Base-by-base conservation (phyloP, 2,113 vertebrate species). In the Anser brachyrhynchus region DNA sequence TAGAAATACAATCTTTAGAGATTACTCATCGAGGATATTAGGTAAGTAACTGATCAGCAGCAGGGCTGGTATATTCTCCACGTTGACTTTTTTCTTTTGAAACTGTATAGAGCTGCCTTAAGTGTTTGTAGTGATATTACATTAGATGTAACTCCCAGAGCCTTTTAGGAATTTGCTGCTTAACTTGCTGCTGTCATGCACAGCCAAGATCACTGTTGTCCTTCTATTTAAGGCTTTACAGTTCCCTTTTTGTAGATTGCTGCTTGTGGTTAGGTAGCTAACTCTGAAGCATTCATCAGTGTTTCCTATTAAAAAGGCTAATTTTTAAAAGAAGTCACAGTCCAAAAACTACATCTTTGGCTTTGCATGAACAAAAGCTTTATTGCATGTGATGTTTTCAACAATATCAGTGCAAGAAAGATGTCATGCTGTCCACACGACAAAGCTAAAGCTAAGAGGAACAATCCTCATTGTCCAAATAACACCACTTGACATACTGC, bases 141-240 rank as follows among this genome's bases (percentile, higher is more conserved):
- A 76, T 89, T 92, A 88, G 79, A 87, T 84, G 52, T 65, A 89
- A 91, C 94, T 97, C 93, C 64, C 37, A 92, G 86, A 66, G 55
- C 79, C 29, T 97, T 51, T 87, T 62, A 70, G 62, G 87, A 95
- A 55, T 95, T 97, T 97, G 37, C 59, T 90, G 58, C 89, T 95
- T 91, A 83, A 79, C 65, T 81, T 92, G 66, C 65, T 37, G 37
- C 25, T 90, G 67, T 91, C 74, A 72, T 10, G n/a, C 44, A 67
- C 31, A 87, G 35, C 33, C 51, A 64, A 85, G 71, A 84, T 93
- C 94, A 49, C 72, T 62, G 52, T 25, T 54, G 41, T 71, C 39
- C 43, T 55, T 64, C 52, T 91, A 16, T 84, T 84, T 92, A 62
- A 59, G 43, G 55, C 85, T 55, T 54, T 82, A 64, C 37, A 43